Base-by-base conservation (phyloP, 2,113 vertebrate species). In the Microcebus lehilahytsara region DNA sequence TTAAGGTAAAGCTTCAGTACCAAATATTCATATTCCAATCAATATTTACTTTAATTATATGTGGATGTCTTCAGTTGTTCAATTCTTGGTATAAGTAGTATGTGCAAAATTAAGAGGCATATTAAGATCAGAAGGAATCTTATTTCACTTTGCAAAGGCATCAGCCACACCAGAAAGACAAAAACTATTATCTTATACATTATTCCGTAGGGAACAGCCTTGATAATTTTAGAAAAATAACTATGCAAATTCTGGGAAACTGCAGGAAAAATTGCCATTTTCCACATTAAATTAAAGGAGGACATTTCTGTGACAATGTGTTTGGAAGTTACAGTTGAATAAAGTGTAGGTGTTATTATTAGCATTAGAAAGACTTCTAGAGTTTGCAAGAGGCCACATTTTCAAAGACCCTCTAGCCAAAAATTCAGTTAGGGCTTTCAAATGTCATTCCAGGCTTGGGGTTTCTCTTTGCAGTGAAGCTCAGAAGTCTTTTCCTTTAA, bases 401-500 rank as follows among this genome's bases (percentile, higher is more conserved):
- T 89, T 79, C 75, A 95, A 96, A 96, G 56, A 71, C 25, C 13
- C 37, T 81, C 91, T 78, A 34, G 34, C 12, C 40, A 85, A 81
- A 93, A 96, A 69, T 60, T 91, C n/a, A 93, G 30, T 58, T 81
- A 80, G 62, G 7, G 12, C 77, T 87, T 97, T 93, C 69, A 92
- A 84, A 64, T 46, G 27, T 86, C 56, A 95, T 85, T 85, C 49
- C 51, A 79, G 84, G 27, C 78, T 89, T 77, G 46, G 27, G 20
- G 86, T 74, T 96, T 91, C 67, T 88, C 46, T 89, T 93, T 85
- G 71, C 78, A 79, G 9, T 27, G 19, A 93, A 91, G 56, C 62
- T 93, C 66, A 34, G 66, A 91, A 81, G 37, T 84, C 58, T 67
- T 46, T 96, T 85, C 67, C 89, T 92, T 84, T 93, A 95, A 95